A percentile compares a stretch with the other conserved stretches of the same genome.
phyloP scores from a whole-genome alignment of 2,888 invertebrate species.

The Meteorus cinctellus region DNA sequence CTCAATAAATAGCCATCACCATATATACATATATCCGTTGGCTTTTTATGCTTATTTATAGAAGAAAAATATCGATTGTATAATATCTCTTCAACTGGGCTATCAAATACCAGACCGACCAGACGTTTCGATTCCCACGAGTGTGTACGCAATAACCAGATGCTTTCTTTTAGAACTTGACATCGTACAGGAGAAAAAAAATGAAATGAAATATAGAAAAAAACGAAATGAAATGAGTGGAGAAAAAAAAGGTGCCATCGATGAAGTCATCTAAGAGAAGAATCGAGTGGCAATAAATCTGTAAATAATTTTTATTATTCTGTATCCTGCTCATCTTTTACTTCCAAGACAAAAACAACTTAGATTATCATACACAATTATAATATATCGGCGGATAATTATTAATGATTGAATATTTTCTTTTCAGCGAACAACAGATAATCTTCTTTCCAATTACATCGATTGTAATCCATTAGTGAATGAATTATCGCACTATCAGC shows the following conservation, averaged over 20 bases:
- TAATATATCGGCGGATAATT: neutral
- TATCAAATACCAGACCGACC: conserved; percentile 10
- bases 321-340: neutral
- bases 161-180: conserved; percentile 6
- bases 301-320: neutral
- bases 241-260: neutral
- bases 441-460: neutral
- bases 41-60: neutral
- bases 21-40: neutral
- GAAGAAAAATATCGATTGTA: conserved; percentile 22
- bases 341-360: neutral
- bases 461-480: conserved; percentile 13
- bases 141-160: conserved; percentile 20
- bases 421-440: neutral
- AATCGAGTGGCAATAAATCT: neutral
- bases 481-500: neutral
- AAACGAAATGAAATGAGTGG: neutral
- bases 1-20: conserved; percentile 33
- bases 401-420: neutral
- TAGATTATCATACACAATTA: neutral
- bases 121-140: neutral
- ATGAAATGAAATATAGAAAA: neutral
- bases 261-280: neutral
- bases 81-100: conserved; percentile 8
- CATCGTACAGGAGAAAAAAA: neutral